Conservation (phyloP, 2,113 vertebrate species). For the Psammodynastes pulverulentus region DNA sequence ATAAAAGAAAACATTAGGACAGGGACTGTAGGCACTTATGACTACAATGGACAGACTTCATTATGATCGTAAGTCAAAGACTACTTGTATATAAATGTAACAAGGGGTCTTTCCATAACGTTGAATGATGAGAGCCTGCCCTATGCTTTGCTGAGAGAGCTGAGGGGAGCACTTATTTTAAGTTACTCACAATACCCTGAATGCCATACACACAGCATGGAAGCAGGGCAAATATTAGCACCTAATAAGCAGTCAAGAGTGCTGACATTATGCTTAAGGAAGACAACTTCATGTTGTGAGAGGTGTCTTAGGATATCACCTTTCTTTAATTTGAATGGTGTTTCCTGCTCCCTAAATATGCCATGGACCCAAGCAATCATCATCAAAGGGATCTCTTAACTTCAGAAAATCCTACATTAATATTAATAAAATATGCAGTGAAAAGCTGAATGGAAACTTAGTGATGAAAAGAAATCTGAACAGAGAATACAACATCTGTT, state of each 20-base stretch:
- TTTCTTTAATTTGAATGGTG: neutral
- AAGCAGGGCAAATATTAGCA: neutral
- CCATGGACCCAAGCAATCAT: neutral
- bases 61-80: neutral
- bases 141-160: neutral
- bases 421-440: neutral
- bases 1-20: too few species aligned
- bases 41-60: neutral
- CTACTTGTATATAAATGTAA: neutral
- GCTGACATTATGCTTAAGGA: neutral
- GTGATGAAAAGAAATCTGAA: neutral
- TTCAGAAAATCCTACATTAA: neutral
- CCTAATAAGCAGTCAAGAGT: neutral
- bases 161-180: neutral
- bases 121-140: neutral
- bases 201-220: neutral
- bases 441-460: constrained; percentile 20
- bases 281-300: neutral
- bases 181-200: neutral
- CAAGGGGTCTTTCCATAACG: neutral
- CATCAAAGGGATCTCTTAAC: neutral
- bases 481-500: constrained; percentile 54
- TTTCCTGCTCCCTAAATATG: neutral
- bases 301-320: neutral
- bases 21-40: too few species aligned